Evolutionary conservation across 2,888 invertebrate genomes (phyloP).

Genomic region (Drosophila histrio): DNA sequence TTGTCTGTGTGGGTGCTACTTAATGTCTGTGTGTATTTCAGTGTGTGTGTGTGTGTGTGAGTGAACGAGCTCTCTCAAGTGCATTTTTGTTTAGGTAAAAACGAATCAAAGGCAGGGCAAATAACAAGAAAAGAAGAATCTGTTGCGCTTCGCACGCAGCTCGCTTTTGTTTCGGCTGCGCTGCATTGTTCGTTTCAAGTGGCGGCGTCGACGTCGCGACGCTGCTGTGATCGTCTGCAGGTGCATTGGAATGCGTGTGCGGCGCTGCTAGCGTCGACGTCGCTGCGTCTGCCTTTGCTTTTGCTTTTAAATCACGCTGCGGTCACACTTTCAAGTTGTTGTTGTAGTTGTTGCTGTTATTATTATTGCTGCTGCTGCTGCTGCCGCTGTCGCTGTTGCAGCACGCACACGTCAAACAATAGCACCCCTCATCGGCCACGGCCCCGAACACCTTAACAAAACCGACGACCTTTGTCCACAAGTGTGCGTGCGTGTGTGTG

Average conservation of each 20-base stretch:
- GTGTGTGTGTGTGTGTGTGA: constrained; percentile 5
- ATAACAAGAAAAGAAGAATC: constrained; percentile 75
- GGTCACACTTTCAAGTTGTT: constrained; percentile 80
- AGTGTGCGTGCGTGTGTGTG: constrained; percentile 21
- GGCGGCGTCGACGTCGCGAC: constrained; percentile 54
- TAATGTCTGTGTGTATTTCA: constrained; percentile 16
- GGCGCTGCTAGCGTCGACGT: constrained; percentile 31
- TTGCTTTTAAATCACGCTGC: constrained; percentile 75
- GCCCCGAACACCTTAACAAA: constrained; percentile 68
- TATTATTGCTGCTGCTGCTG: constrained; percentile 24
- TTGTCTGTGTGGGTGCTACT: constrained; percentile 49
- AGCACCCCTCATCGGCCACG: constrained; percentile 61
- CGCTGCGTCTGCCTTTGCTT: constrained; percentile 58
- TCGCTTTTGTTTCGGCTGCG: constrained; percentile 67
- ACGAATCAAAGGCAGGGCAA: constrained; percentile 77
- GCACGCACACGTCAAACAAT: constrained; percentile 70
- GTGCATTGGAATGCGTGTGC: constrained; percentile 76
- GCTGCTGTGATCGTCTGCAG: constrained; percentile 57
- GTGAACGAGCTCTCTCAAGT: constrained; percentile 68
- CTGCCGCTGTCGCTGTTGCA: constrained; percentile 21
- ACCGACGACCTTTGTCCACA: constrained; percentile 69
- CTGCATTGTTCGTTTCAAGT: constrained; percentile 69
- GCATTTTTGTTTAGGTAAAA: constrained; percentile 79
- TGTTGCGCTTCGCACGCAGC: constrained; percentile 76
- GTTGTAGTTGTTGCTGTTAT: constrained; percentile 26